Base-by-base conservation (phyloP, 2,888 invertebrate species). In the Yponomeuta cagnagella region DNA sequence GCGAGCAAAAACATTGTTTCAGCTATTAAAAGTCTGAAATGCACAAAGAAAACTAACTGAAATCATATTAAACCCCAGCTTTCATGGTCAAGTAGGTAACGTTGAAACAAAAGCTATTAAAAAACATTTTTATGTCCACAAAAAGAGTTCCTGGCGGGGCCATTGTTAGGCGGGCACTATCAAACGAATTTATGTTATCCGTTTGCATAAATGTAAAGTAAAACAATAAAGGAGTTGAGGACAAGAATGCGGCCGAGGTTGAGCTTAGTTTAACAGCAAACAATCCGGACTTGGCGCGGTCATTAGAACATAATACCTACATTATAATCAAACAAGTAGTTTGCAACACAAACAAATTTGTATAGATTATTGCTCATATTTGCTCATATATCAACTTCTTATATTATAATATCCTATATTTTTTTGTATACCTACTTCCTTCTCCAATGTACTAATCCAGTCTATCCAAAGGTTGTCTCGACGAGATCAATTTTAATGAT, bases 181-280 rank as follows among this genome's bases (percentile, higher is more conserved):
- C 68, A 48, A 71, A 72, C 71, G 70, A 71, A 71, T 72, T 70
- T 66, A 31, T 63, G 68, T 71, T 85, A 86, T 84, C 80, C 77
- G 77, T 77, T 82, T 84, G 87, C 85, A 86, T 85, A 83, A 88
- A 84, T 88, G 88, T 88, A 84, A 89, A 88, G 87, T 86, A 91
- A 89, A 88, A 90, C 89, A 89, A 89, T 89, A 89, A 89, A 88
- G 89, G 87, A 82, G 82, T 80, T 68, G 83, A 85, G 87, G 86
- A 85, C 85, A 84, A 90, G 90, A 89, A 91, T 90, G 89, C 83
- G 78, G 83, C 83, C 85, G 86, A 85, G 33, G 48, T 30, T n/a
- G n/a, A 78, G 80, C 77, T 76, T 74, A 78, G 52, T 58, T 58
- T 63, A 80, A 85, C 84, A 83, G 81, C 84, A 1, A 12, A 15